phyloP scores from a whole-genome alignment of 2,113 vertebrate species.

The Scomber japonicus region DNA sequence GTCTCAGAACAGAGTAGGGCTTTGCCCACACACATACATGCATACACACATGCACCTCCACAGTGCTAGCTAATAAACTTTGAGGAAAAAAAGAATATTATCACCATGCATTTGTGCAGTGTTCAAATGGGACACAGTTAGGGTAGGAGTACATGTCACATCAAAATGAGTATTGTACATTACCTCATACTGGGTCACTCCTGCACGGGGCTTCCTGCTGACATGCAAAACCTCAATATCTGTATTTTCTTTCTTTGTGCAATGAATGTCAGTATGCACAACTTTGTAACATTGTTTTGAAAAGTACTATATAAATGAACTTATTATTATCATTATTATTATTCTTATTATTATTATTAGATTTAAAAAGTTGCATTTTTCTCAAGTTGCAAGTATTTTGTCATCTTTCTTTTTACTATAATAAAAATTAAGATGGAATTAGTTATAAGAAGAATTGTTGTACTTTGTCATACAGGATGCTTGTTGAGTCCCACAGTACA shows the following conservation, averaged over 20 bases:
- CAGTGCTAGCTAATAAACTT: slow-evolving; percentile 59
- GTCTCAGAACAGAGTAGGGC: slow-evolving; percentile 45
- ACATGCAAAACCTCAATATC: not conserved
- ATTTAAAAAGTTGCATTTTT: not conserved
- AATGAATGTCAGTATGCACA: not conserved
- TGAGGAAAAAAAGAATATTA: slow-evolving; percentile 40
- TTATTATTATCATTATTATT: no score
- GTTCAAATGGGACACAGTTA: slow-evolving; percentile 45
- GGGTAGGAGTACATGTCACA: slow-evolving; percentile 20
- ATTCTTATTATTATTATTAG: no score
- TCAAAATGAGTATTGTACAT: slow-evolving; percentile 15
- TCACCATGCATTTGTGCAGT: not conserved
- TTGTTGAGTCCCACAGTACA: slow-evolving; percentile 14
- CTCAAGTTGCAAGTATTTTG: not conserved
- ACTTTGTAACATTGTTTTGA: no score
- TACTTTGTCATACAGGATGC: not conserved
- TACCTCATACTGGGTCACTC: slow-evolving; percentile 40
- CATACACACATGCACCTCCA: slow-evolving; percentile 8
- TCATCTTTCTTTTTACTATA: not conserved
- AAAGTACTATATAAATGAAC: no score
- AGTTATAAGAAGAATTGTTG: not conserved
- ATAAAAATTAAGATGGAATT: not conserved
- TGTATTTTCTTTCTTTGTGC: not conserved
- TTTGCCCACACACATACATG: slow-evolving; percentile 35
- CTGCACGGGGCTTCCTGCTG: not conserved